These are phyloP conservation scores for Axis porcinus DNA, from an alignment of 2,113 vertebrate species.

Conservation along the genomic window DNA sequence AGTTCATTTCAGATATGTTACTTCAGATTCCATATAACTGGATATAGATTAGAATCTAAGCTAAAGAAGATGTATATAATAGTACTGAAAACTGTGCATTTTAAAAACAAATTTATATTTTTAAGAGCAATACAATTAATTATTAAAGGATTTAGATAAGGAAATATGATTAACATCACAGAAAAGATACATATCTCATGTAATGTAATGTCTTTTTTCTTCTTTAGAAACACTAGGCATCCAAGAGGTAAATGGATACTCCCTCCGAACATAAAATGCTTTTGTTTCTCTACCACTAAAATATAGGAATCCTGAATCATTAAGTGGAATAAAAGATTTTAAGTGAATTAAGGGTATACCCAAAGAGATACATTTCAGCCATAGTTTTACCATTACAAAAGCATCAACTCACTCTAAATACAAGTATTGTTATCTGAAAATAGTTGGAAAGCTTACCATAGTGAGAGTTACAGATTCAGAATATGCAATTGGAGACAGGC, in stretches of 20 bases:
- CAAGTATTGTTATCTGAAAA: background rate
- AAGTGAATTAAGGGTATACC: background rate
- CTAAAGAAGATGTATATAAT: background rate
- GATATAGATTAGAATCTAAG: background rate
- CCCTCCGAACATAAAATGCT: background rate
- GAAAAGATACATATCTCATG: background rate
- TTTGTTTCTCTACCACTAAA: background rate
- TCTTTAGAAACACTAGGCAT: background rate
- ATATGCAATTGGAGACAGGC: background rate
- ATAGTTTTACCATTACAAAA: background rate
- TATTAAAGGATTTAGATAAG: background rate
- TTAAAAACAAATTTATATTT: background rate
- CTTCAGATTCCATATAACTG: background rate
- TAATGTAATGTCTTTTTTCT: background rate
- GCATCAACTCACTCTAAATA: background rate
- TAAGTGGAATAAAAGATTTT: background rate
- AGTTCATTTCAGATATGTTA: background rate
- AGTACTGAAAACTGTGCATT: background rate
- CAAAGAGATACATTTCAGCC: background rate
- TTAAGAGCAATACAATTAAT: conserved; percentile 2
- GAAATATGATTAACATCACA: background rate
- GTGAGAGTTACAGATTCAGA: background rate
- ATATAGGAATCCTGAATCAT: background rate
- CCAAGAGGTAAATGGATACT: background rate
- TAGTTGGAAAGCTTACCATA: background rate